These are phyloP conservation scores for Astreopora myriophthalma DNA, from an alignment of 64 coral and sea anemone genomes.

Conservation along the genomic window DNA sequence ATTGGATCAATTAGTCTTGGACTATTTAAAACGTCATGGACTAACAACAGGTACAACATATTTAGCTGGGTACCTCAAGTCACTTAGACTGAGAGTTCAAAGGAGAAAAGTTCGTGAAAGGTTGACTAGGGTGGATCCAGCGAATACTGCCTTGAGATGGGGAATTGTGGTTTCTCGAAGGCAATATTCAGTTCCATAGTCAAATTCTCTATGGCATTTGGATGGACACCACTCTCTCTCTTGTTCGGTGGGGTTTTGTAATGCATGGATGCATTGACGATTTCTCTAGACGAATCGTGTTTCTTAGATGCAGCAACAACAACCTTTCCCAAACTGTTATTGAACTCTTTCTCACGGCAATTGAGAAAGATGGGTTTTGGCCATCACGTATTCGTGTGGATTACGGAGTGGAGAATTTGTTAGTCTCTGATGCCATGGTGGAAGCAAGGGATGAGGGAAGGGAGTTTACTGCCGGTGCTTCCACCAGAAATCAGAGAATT, in stretches of 20 bases:
- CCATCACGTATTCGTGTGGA: conserved; percentile 37
- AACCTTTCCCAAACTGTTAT: conserved; percentile 39
- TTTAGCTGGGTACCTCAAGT: neutral
- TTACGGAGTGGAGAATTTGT: conserved; percentile 25
- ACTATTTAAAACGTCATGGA: neutral
- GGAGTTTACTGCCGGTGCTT: conserved; percentile 32
- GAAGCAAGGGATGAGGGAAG: conserved; percentile 12
- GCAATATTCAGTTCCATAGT: neutral
- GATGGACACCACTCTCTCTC: neutral
- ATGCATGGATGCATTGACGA: neutral
- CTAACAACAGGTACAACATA: neutral
- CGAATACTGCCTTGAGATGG: neutral
- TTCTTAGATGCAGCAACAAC: conserved; percentile 38
- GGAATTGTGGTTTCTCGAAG: neutral
- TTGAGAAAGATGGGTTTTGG: conserved; percentile 50
- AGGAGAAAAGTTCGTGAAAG: conserved; percentile 27
- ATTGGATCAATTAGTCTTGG: neutral
- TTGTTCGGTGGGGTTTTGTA: neutral
- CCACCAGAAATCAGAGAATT: conserved; percentile 49
- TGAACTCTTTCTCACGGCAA: conserved; percentile 16
- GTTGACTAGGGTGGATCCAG: conserved; percentile 12
- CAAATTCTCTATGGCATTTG: neutral
- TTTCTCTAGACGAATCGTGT: neutral
- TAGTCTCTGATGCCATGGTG: conserved; percentile 64
- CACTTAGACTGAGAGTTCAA: conserved; percentile 29